Evolutionary conservation across 2,113 vertebrate genomes (phyloP), one percentile per base, ranked within the genome.

Genomic region (Dasyprocta punctata): DNA sequence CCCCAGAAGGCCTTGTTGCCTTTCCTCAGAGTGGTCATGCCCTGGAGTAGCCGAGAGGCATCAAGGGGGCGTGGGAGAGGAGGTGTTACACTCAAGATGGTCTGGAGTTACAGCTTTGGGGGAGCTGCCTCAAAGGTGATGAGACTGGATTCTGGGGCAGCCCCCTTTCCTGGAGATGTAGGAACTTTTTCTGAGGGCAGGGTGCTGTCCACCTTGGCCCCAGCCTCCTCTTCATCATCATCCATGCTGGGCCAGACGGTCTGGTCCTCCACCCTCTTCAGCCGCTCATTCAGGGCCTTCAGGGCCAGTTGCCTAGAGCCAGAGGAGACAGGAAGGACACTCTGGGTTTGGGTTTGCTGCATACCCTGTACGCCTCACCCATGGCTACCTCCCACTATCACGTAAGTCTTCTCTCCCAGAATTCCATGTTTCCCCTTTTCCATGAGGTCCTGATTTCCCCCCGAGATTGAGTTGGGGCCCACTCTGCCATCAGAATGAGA

Each of bases 221-320:
- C 92, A 1, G 7, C 95, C 33, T 99, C 99, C 60, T 99, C 99
- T 52, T 99, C 99, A 0, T 99, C 99, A 0, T 99, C 99, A 33
- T 99, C 99, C 99, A 99, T 99, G 98, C 98, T 99, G 82, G 99
- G 99, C 99, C 99, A 99, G 47, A 99, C 99, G 0, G 99, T 99
- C 98, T 99, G 99, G 97, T 99, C 99, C 98, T 99, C 99, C 96
- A 99, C 99, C 0, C 99, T 99, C 98, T 99, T 99, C 97, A 99
- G 98, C 63, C 99, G 99, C 97, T 99, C 99, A 1, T 99, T 99
- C 96, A 99, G 98, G 49, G 99, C 99, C 96, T 99, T 99, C 94
- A 99, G 98, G 16, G 99, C 99, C 97, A 99, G 98, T 98, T 99
- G 99, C 98, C 99, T 99, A 98, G 41, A 92, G 91, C 52, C 88